Percentiles rank a stretch among this genome's conserved stretches.
These are phyloP conservation scores for Metellina segmentata DNA, from an alignment of 2,888 invertebrate genomes.

Conservation along the genomic window DNA sequence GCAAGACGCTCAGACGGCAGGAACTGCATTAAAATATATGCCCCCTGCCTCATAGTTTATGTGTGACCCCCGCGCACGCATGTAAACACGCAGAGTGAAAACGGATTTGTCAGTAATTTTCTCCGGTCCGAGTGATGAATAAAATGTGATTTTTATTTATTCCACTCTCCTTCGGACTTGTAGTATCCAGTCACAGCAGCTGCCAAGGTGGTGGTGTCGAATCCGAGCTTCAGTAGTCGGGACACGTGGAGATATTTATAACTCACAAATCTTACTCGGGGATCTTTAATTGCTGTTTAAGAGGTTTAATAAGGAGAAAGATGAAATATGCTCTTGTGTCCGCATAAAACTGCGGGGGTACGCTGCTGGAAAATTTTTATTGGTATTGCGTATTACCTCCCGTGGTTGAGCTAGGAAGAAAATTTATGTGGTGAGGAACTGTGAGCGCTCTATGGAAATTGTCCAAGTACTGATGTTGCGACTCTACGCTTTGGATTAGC, in stretches of 20 bases:
- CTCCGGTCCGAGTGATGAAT: constrained; percentile 31
- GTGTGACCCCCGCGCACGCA: not conserved
- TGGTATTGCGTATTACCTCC: too few species aligned
- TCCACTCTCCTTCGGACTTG: not conserved
- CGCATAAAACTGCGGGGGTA: too few species aligned
- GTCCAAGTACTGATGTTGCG: too few species aligned
- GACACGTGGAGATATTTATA: constrained; percentile 9
- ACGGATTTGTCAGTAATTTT: constrained; percentile 59
- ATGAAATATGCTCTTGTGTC: too few species aligned
- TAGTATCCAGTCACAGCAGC: constrained; percentile 1
- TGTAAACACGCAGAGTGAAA: constrained; percentile 47
- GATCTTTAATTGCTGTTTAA: constrained; percentile 10
- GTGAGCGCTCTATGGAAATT: too few species aligned
- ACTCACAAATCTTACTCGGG: constrained; percentile 7
- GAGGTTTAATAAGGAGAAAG: too few species aligned
- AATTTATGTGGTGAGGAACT: too few species aligned
- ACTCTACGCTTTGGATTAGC: too few species aligned
- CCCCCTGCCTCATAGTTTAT: not conserved
- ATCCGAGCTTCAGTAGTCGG: not conserved
- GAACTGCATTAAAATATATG: constrained; percentile 12
- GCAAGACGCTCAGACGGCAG: not conserved
- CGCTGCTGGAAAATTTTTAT: too few species aligned
- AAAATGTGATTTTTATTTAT: not conserved
- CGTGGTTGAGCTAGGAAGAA: too few species aligned
- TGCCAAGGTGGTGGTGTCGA: not conserved